Conservation (phyloP, 2,113 vertebrate genomes). For the Apteryx mantelli region DNA sequence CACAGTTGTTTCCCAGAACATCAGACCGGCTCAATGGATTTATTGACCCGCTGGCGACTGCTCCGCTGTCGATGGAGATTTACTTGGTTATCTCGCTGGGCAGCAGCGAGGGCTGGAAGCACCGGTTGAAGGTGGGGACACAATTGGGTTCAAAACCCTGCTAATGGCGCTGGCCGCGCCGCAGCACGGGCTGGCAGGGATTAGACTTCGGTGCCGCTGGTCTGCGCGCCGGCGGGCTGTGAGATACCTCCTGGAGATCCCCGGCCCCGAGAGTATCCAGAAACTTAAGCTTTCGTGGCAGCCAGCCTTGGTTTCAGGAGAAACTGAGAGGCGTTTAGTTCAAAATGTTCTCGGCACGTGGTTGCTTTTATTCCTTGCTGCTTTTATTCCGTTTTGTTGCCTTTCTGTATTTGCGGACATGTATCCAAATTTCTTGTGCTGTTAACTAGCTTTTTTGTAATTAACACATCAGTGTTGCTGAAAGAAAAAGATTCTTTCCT, state of each 20-base stretch:
- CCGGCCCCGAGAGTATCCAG: not conserved
- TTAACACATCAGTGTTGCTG: not conserved
- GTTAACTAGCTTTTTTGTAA: no score
- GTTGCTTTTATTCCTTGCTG: not conserved
- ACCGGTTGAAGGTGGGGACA: not conserved
- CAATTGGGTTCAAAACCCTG: not conserved
- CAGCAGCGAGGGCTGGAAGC: not conserved
- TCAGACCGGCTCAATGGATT: not conserved
- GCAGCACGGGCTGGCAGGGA: no score
- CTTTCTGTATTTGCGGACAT: not conserved
- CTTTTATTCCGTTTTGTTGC: not conserved
- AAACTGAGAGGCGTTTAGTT: not conserved
- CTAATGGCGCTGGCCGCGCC: not conserved
- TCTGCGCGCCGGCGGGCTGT: not conserved
- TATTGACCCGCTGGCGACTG: not conserved
- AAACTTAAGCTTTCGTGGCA: not conserved
- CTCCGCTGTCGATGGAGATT: not conserved
- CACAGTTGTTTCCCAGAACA: not conserved
- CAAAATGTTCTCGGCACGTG: not conserved
- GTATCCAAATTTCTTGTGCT: not conserved
- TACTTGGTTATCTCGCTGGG: not conserved
- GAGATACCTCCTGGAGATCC: slow-evolving; percentile 38
- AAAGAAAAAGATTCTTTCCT: no score
- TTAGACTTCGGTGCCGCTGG: no score
- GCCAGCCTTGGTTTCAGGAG: not conserved